Percentiles rank a stretch among this genome's conserved stretches.
phyloP scores from a whole-genome alignment of 1,140 invertebrate genomes.

The Apis cerana region DNA sequence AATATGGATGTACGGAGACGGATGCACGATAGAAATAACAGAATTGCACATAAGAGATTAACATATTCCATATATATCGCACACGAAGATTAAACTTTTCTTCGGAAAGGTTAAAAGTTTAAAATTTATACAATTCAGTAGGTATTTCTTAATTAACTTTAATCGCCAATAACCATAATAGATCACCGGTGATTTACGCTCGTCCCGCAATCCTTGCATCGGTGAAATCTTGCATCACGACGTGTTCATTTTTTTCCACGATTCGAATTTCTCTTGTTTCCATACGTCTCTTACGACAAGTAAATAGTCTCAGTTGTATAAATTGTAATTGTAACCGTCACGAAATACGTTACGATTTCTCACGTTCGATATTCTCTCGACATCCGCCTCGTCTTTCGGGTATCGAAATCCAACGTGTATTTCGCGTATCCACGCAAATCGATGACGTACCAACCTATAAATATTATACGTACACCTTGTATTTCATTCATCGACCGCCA shows the following conservation, averaged over 20 bases:
- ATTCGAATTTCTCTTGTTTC: too few relatives aligned
- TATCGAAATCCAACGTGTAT: constrained; percentile 6
- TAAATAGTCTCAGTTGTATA: background rate
- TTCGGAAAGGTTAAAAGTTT: too few relatives aligned
- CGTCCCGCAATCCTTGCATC: background rate
- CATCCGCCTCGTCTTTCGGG: background rate
- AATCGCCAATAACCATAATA: too few relatives aligned
- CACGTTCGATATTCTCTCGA: background rate
- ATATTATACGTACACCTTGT: constrained; percentile 9
- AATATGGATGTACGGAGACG: too few relatives aligned
- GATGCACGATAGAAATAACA: too few relatives aligned
- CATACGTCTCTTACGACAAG: background rate
- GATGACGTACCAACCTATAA: constrained; percentile 15
- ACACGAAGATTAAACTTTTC: too few relatives aligned
- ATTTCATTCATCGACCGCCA: constrained; percentile 18
- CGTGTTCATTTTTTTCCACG: background rate
- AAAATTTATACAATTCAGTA: too few relatives aligned
- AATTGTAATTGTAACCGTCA: background rate
- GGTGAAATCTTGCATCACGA: background rate
- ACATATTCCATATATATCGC: too few relatives aligned
- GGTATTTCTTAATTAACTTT: too few relatives aligned
- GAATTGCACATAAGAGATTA: too few relatives aligned
- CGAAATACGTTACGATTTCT: constrained; percentile 1
- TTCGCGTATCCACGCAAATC: constrained; percentile 1
- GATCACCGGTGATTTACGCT: too few relatives aligned